phyloP scores from a whole-genome alignment of 2,797 vertebrate species.

The Poeciliopsis turneri region DNA sequence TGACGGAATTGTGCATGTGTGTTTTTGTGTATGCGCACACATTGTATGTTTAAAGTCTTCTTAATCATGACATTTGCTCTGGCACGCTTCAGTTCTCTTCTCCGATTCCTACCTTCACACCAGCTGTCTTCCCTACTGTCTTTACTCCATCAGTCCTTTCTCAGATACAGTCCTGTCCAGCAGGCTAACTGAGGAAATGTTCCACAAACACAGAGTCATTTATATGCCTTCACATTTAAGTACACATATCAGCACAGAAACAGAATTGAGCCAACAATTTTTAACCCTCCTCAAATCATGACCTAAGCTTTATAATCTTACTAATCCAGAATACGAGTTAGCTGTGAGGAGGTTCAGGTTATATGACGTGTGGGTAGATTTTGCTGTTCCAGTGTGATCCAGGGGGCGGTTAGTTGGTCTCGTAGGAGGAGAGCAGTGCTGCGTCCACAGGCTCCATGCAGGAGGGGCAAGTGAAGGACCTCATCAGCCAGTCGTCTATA shows the following conservation, averaged over 20 bases:
- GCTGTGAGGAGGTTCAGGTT: slow-evolving; percentile 36
- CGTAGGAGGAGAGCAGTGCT: slow-evolving; percentile 93
- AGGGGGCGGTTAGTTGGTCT: slow-evolving; percentile 87
- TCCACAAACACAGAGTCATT: slow-evolving; percentile 4
- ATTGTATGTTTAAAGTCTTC: slow-evolving; percentile 22
- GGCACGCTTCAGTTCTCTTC: not conserved
- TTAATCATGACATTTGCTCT: slow-evolving; percentile 20
- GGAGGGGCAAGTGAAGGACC: slow-evolving; percentile 95
- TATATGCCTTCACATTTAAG: slow-evolving; percentile 4
- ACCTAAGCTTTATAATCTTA: slow-evolving; percentile 37
- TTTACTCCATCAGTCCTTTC: slow-evolving; percentile 40
- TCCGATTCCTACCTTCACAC: slow-evolving; percentile 7
- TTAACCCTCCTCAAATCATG: slow-evolving; percentile 13
- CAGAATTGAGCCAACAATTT: slow-evolving; percentile 17
- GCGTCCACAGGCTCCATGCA: slow-evolving; percentile 98
- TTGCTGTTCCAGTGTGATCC: slow-evolving; percentile 22
- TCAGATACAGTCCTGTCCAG: slow-evolving; percentile 79
- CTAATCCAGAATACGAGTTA: slow-evolving; percentile 56
- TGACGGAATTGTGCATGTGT: slow-evolving; percentile 33
- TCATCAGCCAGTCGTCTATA: slow-evolving; percentile 98
- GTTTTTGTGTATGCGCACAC: not conserved
- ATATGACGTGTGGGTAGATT: slow-evolving; percentile 18
- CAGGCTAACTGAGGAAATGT: slow-evolving; percentile 73
- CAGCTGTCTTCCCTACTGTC: slow-evolving; percentile 20
- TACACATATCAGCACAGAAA: not conserved